Evolutionary conservation across 2,888 invertebrate genomes (phyloP).

Genomic region (Noctua janthina): DNA sequence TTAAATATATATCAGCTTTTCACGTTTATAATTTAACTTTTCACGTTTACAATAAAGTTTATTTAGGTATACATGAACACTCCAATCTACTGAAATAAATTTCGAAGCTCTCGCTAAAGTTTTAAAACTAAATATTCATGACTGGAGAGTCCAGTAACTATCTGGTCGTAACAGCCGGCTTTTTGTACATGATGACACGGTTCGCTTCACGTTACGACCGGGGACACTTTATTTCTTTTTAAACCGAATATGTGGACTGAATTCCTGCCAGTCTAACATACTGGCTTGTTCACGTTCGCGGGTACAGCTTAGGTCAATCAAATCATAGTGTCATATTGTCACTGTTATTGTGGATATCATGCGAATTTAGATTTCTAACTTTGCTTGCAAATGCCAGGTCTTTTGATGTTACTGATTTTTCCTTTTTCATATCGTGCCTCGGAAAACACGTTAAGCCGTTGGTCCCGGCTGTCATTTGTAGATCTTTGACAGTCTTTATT

Average conservation of each 20-base stretch:
- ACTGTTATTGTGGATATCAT: neutral
- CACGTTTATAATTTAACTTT: neutral
- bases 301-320: neutral
- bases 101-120: constrained; percentile 21
- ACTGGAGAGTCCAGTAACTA: constrained; percentile 13
- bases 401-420: no score
- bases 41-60: neutral
- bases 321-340: neutral
- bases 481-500: no score
- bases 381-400: neutral
- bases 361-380: no score
- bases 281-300: neutral
- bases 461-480: no score
- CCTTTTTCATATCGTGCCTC: no score
- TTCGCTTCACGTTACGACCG: constrained; percentile 11
- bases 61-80: constrained; percentile 13
- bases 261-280: neutral
- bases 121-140: constrained; percentile 37
- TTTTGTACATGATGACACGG: constrained; percentile 13
- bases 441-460: no score
- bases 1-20: neutral
- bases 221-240: neutral
- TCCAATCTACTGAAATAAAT: constrained; percentile 22
- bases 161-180: constrained; percentile 6
- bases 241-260: constrained; percentile 10